These are phyloP conservation scores for Tipula confusa DNA, from an alignment of 2,888 invertebrate species.

Conservation along the genomic window DNA sequence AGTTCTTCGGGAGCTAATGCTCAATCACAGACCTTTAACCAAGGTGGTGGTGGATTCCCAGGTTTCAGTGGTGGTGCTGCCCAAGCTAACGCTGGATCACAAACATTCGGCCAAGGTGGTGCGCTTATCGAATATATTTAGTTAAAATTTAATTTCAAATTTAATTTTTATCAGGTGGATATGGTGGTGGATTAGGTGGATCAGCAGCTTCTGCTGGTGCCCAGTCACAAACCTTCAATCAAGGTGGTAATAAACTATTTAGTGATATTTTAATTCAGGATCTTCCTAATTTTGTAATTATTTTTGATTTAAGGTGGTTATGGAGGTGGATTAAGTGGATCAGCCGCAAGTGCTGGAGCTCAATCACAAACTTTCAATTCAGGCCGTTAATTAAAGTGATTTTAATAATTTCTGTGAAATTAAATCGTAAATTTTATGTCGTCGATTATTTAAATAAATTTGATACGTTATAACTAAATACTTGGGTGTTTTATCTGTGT, in stretches of 20 bases:
- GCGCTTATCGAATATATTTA: not conserved
- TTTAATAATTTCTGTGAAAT: not conserved
- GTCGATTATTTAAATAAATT: too few species aligned
- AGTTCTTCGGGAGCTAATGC: not conserved
- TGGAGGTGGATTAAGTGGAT: constrained; percentile 20
- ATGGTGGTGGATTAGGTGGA: not conserved
- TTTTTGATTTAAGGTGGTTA: not conserved
- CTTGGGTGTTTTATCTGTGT: too few species aligned
- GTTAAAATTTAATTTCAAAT: not conserved
- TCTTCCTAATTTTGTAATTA: too few species aligned
- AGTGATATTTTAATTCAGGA: too few species aligned
- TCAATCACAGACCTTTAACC: constrained; percentile 27
- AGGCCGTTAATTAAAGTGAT: too few species aligned
- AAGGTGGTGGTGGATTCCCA: not conserved
- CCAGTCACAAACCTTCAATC: not conserved
- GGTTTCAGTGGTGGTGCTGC: constrained; percentile 16
- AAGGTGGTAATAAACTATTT: not conserved
- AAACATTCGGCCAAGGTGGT: not conserved
- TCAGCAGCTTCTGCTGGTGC: not conserved
- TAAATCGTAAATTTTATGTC: too few species aligned
- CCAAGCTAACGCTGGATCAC: not conserved
- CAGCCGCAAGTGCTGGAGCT: not conserved
- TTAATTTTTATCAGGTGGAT: not conserved
- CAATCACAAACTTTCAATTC: not conserved
- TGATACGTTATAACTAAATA: too few species aligned